These are phyloP conservation scores for Ptychoptera contaminata DNA, from an alignment of 2,888 invertebrate species.

Conservation along the genomic window DNA sequence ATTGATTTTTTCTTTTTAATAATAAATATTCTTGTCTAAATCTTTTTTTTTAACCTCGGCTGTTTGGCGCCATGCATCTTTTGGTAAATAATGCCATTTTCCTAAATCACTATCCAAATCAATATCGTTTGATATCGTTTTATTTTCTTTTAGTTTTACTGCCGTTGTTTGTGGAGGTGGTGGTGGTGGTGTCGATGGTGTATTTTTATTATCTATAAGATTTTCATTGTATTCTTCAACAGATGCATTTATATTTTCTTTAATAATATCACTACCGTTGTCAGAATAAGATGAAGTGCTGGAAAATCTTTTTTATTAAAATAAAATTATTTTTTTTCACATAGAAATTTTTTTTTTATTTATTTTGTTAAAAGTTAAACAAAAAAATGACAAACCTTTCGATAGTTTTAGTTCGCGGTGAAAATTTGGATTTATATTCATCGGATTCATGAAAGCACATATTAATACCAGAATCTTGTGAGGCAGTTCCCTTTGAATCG, in stretches of 20 bases:
- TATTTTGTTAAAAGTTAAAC: too few relatives aligned
- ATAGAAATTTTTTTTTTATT: too few relatives aligned
- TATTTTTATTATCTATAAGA: background rate
- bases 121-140: background rate
- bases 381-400: too few relatives aligned
- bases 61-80: constrained; percentile 65
- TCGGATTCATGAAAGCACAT: constrained; percentile 55
- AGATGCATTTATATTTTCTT: too few relatives aligned
- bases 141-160: background rate
- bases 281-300: too few relatives aligned
- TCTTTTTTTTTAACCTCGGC: constrained; percentile 40
- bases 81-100: constrained; percentile 61
- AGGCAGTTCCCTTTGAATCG: constrained; percentile 36
- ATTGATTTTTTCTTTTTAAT: too few relatives aligned
- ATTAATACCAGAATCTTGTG: constrained; percentile 65
- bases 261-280: too few relatives aligned
- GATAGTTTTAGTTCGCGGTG: background rate
- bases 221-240: too few relatives aligned
- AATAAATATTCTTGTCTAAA: background rate
- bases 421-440: constrained; percentile 16
- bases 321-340: too few relatives aligned
- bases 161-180: background rate
- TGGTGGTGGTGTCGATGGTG: constrained; percentile 1
- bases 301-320: too few relatives aligned
- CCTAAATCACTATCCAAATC: constrained; percentile 6